Evolutionary conservation across 2,113 vertebrate genomes (phyloP).

Genomic region (Archocentrus centrarchus): DNA sequence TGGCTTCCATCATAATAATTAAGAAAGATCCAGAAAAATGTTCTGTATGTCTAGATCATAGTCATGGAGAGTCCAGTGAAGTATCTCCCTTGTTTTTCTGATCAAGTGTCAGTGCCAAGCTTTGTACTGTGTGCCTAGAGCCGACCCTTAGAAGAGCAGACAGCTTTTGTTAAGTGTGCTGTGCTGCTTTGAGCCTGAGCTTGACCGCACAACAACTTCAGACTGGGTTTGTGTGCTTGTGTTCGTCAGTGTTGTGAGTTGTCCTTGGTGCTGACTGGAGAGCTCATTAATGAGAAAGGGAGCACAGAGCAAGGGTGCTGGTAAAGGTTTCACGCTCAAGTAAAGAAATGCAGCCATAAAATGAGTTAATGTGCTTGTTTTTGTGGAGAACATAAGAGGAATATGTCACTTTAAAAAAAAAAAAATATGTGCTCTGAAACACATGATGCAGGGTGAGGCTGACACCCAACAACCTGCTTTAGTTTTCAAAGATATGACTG

Average conservation of each 20-base stretch:
- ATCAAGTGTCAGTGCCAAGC: slow-evolving; percentile 31
- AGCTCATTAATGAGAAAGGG: slow-evolving; percentile 44
- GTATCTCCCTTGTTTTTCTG: slow-evolving; percentile 23
- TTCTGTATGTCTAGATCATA: slow-evolving; percentile 7
- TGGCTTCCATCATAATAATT: slow-evolving; percentile 16
- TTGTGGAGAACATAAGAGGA: not conserved
- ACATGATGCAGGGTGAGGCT: not conserved
- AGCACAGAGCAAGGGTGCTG: slow-evolving; percentile 15
- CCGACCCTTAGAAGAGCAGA: slow-evolving; percentile 28
- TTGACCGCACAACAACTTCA: slow-evolving; percentile 32
- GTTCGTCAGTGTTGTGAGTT: slow-evolving; percentile 26
- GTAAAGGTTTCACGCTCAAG: not conserved
- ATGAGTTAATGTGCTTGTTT: not conserved
- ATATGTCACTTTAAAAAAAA: not conserved
- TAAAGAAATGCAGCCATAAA: not conserved
- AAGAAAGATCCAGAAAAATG: not conserved
- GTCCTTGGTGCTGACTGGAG: slow-evolving; percentile 58
- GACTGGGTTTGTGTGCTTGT: not conserved
- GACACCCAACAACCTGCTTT: not conserved
- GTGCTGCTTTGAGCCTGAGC: slow-evolving; percentile 34
- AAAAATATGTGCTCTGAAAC: not conserved
- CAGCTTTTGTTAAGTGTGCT: slow-evolving; percentile 30
- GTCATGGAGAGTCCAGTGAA: slow-evolving; percentile 16
- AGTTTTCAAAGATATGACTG: not conserved
- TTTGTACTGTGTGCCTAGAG: slow-evolving; percentile 31